These are phyloP conservation scores for Equus quagga DNA, from an alignment of 2,113 vertebrate species.

Conservation along the genomic window DNA sequence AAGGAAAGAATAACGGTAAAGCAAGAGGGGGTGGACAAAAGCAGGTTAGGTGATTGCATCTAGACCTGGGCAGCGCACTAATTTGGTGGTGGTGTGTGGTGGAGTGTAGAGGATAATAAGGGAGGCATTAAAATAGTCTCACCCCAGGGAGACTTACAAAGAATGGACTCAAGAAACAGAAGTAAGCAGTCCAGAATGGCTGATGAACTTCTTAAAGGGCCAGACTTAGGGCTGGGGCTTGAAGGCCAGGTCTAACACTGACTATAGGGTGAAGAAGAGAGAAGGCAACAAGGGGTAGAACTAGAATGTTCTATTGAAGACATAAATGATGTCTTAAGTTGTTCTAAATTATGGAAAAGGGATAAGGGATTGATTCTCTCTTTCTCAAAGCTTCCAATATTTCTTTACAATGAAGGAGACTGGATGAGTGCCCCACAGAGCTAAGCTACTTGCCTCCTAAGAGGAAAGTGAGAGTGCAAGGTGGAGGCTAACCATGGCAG, in stretches of 20 bases:
- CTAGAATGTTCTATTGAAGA: neutral
- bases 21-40: neutral
- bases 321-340: neutral
- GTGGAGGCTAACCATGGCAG: neutral
- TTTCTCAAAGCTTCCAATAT: neutral
- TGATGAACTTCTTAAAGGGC: conserved; percentile 7
- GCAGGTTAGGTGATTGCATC: neutral
- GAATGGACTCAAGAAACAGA: neutral
- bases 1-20: neutral
- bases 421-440: neutral
- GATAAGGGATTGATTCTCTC: neutral
- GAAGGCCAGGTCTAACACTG: neutral
- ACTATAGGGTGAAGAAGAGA: neutral
- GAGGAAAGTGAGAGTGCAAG: neutral
- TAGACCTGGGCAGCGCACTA: neutral
- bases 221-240: neutral
- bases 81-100: neutral
- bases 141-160: neutral
- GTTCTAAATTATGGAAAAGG: neutral
- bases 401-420: conserved; percentile 52
- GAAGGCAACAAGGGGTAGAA: neutral
- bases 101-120: neutral
- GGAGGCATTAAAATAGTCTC: neutral
- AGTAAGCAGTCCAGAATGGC: neutral
- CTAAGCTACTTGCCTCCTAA: neutral